Percentiles rank a stretch among this genome's conserved stretches.
These are phyloP conservation scores for Tinea pellionella DNA, from an alignment of 2,888 invertebrate species.

Conservation along the genomic window DNA sequence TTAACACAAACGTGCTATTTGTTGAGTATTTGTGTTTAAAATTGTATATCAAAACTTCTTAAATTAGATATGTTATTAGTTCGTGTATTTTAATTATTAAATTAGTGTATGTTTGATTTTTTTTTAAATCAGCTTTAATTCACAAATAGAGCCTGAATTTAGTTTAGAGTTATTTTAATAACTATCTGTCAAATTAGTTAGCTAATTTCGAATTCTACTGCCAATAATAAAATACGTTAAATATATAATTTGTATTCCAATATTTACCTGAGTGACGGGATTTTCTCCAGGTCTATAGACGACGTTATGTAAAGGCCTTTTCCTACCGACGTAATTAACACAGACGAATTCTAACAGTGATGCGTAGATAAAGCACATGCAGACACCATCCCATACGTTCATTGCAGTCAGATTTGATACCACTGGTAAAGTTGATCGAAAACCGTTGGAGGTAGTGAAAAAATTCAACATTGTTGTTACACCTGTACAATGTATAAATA, in stretches of 20 bases:
- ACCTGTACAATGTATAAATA: slow-evolving; percentile 68
- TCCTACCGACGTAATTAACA: slow-evolving; percentile 94
- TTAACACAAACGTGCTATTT: not conserved
- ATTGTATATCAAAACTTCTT: too few relatives aligned
- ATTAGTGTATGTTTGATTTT: not conserved
- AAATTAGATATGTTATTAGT: too few relatives aligned
- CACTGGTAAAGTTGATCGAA: slow-evolving; percentile 91
- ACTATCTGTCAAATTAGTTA: not conserved
- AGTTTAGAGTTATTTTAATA: not conserved
- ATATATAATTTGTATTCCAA: not conserved
- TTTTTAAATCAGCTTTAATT: not conserved
- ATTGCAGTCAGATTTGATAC: slow-evolving; percentile 94
- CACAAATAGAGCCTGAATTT: not conserved
- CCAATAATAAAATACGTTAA: not conserved
- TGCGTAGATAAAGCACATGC: slow-evolving; percentile 97
- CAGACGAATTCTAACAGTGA: slow-evolving; percentile 94
- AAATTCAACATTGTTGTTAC: slow-evolving; percentile 98
- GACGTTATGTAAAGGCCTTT: slow-evolving; percentile 88
- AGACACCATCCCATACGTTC: slow-evolving; percentile 97
- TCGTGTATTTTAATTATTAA: too few relatives aligned
- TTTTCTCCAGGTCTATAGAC: slow-evolving; percentile 91
- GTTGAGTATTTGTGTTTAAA: not conserved
- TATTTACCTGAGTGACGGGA: slow-evolving; percentile 86
- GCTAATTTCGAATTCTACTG: not conserved
- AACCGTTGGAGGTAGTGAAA: slow-evolving; percentile 95